Evolutionary conservation across 2,113 vertebrate species (phyloP).

Genomic region (Harpagus bidentatus): DNA sequence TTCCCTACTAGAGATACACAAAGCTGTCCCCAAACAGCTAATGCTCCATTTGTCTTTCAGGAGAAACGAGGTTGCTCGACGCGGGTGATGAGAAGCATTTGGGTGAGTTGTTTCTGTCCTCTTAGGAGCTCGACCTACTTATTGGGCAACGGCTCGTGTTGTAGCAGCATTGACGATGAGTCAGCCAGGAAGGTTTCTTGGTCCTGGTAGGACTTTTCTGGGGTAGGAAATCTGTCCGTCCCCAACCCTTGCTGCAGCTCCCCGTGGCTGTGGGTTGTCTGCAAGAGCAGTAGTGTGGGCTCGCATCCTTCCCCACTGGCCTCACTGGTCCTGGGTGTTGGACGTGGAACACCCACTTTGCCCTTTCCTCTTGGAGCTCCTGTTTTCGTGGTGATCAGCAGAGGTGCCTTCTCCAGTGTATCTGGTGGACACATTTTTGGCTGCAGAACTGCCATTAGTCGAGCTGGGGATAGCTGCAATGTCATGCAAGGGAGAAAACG

Average conservation of each 20-base stretch:
- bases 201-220: not conserved
- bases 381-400: fast-evolving
- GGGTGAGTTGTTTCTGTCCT: not conserved
- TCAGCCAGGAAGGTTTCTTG: not conserved
- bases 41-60: slow-evolving; percentile 6
- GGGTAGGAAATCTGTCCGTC: not conserved
- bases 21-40: slow-evolving; percentile 14
- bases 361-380: not conserved
- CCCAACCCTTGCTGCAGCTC: not conserved
- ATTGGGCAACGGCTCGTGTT: not conserved
- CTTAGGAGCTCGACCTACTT: not conserved
- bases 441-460: not conserved
- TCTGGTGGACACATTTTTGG: not conserved
- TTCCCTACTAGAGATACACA: slow-evolving; percentile 19
- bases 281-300: not conserved
- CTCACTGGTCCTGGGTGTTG: not conserved
- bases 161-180: not conserved
- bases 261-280: not conserved
- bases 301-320: not conserved
- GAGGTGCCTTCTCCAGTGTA: not conserved
- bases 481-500: not conserved
- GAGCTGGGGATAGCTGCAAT: not conserved
- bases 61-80: not conserved
- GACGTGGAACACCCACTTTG: not conserved
- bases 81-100: not conserved